Base-by-base conservation (phyloP, 2,797 vertebrate genomes). In the Lerista edwardsae region DNA sequence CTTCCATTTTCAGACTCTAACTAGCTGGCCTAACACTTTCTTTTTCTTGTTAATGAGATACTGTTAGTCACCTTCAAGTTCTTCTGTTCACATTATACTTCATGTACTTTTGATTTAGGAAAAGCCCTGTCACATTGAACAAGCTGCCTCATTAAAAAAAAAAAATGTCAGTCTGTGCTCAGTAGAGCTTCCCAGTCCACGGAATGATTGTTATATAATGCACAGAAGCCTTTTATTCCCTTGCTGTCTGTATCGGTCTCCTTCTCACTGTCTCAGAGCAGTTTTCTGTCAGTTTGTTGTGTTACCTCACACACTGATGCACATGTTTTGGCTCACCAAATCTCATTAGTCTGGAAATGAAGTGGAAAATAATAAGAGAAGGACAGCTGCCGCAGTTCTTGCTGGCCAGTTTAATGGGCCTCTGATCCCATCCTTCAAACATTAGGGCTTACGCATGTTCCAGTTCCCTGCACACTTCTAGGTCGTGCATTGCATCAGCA, bases 281-380 rank as follows among this genome's bases (percentile, higher is more conserved):
- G 84, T 79, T 83, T 61, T 75, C 73, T 75, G 7, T 91, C 83
- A 85, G 15, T 61, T 55, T 0, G 0, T 44, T 69, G 29, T 69
- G 51, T 69, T 83, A 27, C 34, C 29, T 77, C 74, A 77, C 82
- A 69, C 57, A 76, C 27, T 79, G 2, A 69, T 68, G 51, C 31
- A n/a, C 62, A 41, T 76, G 55, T 59, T 80, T 78, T 69, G 11
- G 0, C 36, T 67, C 55, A 74, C 79, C 64, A 79, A 29, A 86
- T 91, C 73, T 86, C 57, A 71, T 86, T 94, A 85, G 80, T 89
- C 75, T 88, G 82, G 57, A 88, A 91, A 77, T 88, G 85, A 90
- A 89, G 62, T 89, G 80, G 80, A 92, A 89, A 89, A 74, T 77
- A 88, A 10, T 87, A 86, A 88, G 76, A 85, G 39, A 69, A 79